Base-by-base conservation (phyloP, 2,888 invertebrate genomes). In the Drosophila anomelani region DNA sequence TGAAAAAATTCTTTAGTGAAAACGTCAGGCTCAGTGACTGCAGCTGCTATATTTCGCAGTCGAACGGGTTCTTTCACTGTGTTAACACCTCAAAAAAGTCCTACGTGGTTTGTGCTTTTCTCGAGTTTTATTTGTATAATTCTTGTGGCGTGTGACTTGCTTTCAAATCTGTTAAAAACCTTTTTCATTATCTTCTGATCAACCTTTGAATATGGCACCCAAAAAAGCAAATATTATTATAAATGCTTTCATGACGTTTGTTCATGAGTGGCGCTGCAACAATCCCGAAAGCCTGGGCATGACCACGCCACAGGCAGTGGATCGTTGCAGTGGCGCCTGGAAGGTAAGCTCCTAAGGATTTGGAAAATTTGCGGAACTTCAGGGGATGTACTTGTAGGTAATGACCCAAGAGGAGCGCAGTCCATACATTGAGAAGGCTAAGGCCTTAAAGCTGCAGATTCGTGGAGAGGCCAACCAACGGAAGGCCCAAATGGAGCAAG, bases 291-390 rank as follows among this genome's bases (percentile, higher is more conserved):
- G 82, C 0, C 75, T 0, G n/a, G 23, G 60, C 0, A 64, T 90
- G 64, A 66, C 62, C 4, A 0, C 87, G 1, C 0, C 20, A 0
- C 63, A 86, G 55, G 91, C 91, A 0, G 78, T 91, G 0, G 4
- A 10, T 0, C 78, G 69, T n/a, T 87, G 90, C 1, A 91, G 90
- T 0, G 73, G 66, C 5, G 55, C 88, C 4, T 92, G 92, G 92
- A 69, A 69, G 36, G 92, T 92, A 80, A 74, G 81, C 15, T 75
- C 17, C 4, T 10, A 15, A 0, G 15, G 8, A 8, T 6, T 5
- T 13, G 9, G 10, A 4, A 12, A 20, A 38, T 17, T 6, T 15
- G 17, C n/a, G 2, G 4, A 9, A 3, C 15, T 2, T 17, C 12
- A n/a, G 17, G 0, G 3, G 0, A 0, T 15, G n/a, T 29, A 17